A percentile compares a stretch with the other conserved stretches of the same genome.
Conservation (phyloP, 2,797 vertebrate genomes). For the Ispidina picta region DNA sequence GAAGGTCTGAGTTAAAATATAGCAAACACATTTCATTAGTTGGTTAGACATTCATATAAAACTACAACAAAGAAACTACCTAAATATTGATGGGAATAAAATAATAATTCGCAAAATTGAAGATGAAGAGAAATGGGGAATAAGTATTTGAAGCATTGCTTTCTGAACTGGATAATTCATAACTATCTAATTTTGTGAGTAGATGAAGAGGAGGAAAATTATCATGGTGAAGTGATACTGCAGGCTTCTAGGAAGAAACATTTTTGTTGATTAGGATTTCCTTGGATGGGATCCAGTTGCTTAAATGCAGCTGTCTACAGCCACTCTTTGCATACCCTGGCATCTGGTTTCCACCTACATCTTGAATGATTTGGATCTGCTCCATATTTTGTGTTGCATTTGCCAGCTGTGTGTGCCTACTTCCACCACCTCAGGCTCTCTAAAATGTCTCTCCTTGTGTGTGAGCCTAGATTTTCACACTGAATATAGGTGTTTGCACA, state of each 20-base stretch:
- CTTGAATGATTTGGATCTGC: not conserved
- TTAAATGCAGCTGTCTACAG: not conserved
- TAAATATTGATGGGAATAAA: not conserved
- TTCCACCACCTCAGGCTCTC: not conserved
- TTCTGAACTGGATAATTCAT: not conserved
- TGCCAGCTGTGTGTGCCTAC: not conserved
- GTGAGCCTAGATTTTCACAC: not conserved
- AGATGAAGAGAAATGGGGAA: not conserved
- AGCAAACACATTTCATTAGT: not conserved
- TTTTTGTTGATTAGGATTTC: not conserved
- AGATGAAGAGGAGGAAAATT: not conserved
- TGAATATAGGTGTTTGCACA: not conserved
- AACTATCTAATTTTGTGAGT: not conserved
- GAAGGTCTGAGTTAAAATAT: not conserved
- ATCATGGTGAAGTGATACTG: not conserved
- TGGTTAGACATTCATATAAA: not conserved
- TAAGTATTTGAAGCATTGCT: not conserved
- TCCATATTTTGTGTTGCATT: not conserved
- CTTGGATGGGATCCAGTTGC: not conserved
- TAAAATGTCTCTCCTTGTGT: not conserved
- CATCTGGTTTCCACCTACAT: not conserved
- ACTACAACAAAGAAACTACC: not conserved
- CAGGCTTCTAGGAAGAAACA: not conserved
- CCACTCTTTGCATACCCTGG: not conserved
- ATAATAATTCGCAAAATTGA: not conserved